Conservation (phyloP, 2,797 vertebrate species). For the Smutsia temminckii region DNA sequence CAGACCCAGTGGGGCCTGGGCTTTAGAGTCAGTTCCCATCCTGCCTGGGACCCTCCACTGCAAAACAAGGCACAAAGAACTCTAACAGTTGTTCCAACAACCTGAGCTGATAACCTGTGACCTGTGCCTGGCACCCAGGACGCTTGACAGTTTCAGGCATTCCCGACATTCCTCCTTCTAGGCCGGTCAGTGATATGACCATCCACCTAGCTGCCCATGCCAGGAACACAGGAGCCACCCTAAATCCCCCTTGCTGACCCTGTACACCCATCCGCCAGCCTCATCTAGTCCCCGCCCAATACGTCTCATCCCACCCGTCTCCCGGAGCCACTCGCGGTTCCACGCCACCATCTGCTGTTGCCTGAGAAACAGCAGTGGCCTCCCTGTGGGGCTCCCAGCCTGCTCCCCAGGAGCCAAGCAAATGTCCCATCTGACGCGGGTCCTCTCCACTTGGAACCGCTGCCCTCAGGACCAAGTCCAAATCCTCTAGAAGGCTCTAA, state of each 20-base stretch:
- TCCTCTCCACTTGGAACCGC: not conserved
- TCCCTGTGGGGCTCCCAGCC: too few relatives aligned
- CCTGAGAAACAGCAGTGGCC: not conserved
- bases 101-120: not conserved
- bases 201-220: not conserved
- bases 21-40: too few relatives aligned
- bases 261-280: not conserved
- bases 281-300: fast-evolving
- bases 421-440: fast-evolving
- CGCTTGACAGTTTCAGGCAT: fast-evolving
- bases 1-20: fast-evolving
- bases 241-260: not conserved
- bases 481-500: not conserved
- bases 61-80: not conserved
- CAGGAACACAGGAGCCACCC: not conserved
- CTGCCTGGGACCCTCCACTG: not conserved
- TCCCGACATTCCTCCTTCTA: not conserved
- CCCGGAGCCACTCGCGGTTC: not conserved
- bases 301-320: not conserved
- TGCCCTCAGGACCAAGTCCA: constrained; percentile 51
- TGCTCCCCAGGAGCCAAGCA: not conserved
- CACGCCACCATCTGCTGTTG: not conserved
- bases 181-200: not conserved
- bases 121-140: not conserved
- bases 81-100: not conserved